Conservation (phyloP, 1,140 invertebrate species). For the Drosophila paulistorum region DNA sequence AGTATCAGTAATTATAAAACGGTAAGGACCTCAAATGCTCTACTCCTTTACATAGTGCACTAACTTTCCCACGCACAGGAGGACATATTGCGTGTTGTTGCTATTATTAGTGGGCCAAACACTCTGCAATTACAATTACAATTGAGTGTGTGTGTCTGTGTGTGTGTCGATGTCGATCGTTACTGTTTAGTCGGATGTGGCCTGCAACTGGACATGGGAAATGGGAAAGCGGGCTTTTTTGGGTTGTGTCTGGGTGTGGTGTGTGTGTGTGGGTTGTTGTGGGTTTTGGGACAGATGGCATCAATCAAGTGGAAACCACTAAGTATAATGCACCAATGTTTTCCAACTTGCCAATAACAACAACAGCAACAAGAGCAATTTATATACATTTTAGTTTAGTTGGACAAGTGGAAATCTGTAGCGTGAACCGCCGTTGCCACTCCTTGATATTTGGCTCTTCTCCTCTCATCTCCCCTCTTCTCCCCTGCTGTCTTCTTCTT, state of each 20-base stretch:
- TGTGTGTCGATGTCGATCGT: slow-evolving; percentile 38
- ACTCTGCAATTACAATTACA: slow-evolving; percentile 45
- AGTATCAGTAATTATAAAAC: slow-evolving; percentile 44
- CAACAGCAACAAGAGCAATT: too few species aligned
- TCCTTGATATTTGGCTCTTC: neutral
- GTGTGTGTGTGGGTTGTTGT: neutral
- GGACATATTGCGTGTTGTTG: slow-evolving; percentile 51
- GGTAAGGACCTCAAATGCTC: slow-evolving; percentile 11
- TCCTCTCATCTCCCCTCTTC: neutral
- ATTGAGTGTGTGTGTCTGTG: slow-evolving; percentile 18
- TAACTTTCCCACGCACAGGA: slow-evolving; percentile 60
- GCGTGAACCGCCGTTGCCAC: slow-evolving; percentile 4
- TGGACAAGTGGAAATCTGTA: slow-evolving; percentile 63
- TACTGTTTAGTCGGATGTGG: slow-evolving; percentile 8
- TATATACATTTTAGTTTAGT: slow-evolving; percentile 30
- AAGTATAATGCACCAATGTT: slow-evolving; percentile 68
- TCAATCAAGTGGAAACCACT: slow-evolving; percentile 80
- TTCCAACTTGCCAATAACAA: slow-evolving; percentile 23
- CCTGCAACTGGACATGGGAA: neutral
- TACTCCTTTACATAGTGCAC: slow-evolving; percentile 54
- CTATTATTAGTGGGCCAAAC: slow-evolving; percentile 46
- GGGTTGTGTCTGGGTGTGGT: neutral
- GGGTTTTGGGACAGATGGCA: slow-evolving; percentile 65
- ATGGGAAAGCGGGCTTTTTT: slow-evolving; percentile 13
- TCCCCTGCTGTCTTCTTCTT: neutral